Base-by-base conservation (phyloP, 1,140 invertebrate genomes). In the Arctopsyche grandis region DNA sequence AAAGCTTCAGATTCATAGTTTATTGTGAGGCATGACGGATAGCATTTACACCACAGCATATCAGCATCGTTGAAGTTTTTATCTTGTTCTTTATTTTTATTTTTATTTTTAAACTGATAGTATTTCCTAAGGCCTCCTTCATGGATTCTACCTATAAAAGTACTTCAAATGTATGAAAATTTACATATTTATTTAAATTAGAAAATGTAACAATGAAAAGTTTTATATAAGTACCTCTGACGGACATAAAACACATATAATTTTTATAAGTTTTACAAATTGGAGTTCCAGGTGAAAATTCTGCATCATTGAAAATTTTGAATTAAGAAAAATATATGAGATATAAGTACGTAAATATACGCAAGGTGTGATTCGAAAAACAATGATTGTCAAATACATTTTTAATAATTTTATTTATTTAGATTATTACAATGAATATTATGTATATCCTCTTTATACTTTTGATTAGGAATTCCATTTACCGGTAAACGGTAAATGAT, bases 1-100 rank as follows among this genome's bases (percentile, higher is more conserved):
- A 86, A 87, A 0, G 87, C 85, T 56, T 87, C 85, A 24, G 84
- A 84, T 73, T 83, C 84, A 75, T 87, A 88, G 9, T 85, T 80
- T 9, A 88, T 81, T 56, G 87, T 85, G 66, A 87, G 86, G 79
- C 87, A 88, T 5, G 84, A 83, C 0, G 87, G 86, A 22, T 85
- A 86, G 80, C 87, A 88, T 22, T 73, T 44, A 48, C 80, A 81
- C 52, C 60, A 70, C 0, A 16, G 4, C 1, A 26, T 58, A 5
- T 10, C 75, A 46, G n/a, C n/a, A n/a, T n/a, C 46, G 9, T 60
- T 76, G 14, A n/a, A 14, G 9, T 63, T 16, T 12, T 43, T 48
- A 16, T 10, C 29, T 38, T 4, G 29, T 7, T 38, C 29, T 38
- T 38, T 7, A 38, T 38, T 38, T 38, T 4, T 4, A 38, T 38